phyloP scores from a whole-genome alignment of 1,140 invertebrate genomes.

The Bombus sibiricus region DNA sequence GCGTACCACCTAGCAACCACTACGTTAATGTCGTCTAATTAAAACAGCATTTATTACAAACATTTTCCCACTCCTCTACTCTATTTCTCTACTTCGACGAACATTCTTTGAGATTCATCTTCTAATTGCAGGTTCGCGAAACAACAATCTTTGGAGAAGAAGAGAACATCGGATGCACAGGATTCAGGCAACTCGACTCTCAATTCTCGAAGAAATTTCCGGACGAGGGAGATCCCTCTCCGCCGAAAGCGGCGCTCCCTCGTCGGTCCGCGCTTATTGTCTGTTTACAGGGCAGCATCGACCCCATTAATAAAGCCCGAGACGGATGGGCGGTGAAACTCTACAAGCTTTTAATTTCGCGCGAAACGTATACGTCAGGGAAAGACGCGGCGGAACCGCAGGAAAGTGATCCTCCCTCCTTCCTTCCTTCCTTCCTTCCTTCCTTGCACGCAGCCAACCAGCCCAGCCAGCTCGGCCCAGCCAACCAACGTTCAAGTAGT shows the following conservation, averaged over 20 bases:
- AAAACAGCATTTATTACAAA: background rate
- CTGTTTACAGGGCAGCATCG: constrained; percentile 55
- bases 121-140: background rate
- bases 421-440: background rate
- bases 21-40: background rate
- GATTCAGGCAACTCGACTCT: constrained; percentile 1
- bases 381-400: constrained; percentile 58
- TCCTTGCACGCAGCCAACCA: background rate
- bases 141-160: background rate
- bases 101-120: background rate
- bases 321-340: constrained; percentile 65
- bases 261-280: constrained; percentile 14
- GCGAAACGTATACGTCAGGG: constrained; percentile 65
- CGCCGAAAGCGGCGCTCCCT: background rate
- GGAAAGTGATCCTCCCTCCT: constrained; percentile 45
- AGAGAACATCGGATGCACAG: background rate
- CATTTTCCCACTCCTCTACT: background rate
- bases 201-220: constrained; percentile 11
- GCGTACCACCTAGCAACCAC: background rate
- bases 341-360: constrained; percentile 72
- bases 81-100: background rate
- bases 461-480: background rate
- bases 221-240: background rate
- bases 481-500: constrained; percentile 59
- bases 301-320: constrained; percentile 66